Percentiles rank a stretch among this genome's conserved stretches.
These are phyloP conservation scores for Rhagophthalmus giganteus DNA, from an alignment of 2,888 invertebrate species.

Conservation along the genomic window DNA sequence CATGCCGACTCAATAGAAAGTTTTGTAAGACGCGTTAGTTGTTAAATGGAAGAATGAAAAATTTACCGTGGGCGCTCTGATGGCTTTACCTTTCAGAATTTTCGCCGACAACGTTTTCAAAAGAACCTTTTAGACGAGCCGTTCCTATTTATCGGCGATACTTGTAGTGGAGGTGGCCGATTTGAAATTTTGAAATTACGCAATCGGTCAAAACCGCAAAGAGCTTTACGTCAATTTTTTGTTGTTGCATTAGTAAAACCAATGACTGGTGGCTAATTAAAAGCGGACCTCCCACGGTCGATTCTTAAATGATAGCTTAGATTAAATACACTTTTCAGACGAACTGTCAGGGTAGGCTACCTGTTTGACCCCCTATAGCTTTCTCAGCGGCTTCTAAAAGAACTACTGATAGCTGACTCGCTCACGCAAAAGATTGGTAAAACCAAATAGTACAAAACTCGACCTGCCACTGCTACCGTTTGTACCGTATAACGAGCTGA, in stretches of 20 bases:
- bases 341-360: conserved; percentile 32
- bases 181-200: neutral
- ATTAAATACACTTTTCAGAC: conserved; percentile 30
- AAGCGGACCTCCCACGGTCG: conserved; percentile 36
- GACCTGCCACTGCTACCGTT: conserved; percentile 36
- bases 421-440: conserved; percentile 37
- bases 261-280: conserved; percentile 34
- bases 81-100: conserved; percentile 29
- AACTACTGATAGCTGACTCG: conserved; percentile 36
- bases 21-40: conserved; percentile 42
- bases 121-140: conserved; percentile 11
- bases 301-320: conserved; percentile 31
- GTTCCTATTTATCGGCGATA: too few species aligned
- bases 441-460: conserved; percentile 37
- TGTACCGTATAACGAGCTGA: conserved; percentile 26
- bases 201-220: conserved; percentile 1
- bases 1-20: conserved; percentile 43
- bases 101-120: conserved; percentile 22
- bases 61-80: conserved; percentile 23
- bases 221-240: conserved; percentile 23
- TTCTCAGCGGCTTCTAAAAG: conserved; percentile 30
- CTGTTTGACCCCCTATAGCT: conserved; percentile 33
- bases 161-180: too few species aligned
- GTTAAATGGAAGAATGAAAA: conserved; percentile 32
- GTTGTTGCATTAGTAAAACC: conserved; percentile 21